phyloP scores from a whole-genome alignment of 2,888 invertebrate species.

The Terebella lapidaria region DNA sequence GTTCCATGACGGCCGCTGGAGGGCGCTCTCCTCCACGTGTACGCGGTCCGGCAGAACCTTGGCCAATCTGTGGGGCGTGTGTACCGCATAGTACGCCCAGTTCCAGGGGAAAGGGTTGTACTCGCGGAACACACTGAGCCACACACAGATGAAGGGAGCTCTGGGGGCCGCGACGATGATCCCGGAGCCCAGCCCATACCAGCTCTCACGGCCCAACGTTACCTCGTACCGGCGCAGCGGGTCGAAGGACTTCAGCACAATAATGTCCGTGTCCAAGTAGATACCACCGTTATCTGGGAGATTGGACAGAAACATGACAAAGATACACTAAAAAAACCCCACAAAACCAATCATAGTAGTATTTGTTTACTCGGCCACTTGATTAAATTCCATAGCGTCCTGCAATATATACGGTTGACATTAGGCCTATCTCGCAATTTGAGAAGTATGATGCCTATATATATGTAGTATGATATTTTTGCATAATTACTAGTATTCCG shows the following conservation, averaged over 20 bases:
- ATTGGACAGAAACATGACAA: not conserved
- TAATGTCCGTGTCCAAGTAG: constrained; percentile 23
- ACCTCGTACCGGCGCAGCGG: constrained; percentile 10
- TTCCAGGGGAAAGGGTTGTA: constrained; percentile 10
- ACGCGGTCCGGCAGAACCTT: constrained; percentile 11
- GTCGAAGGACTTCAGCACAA: constrained; percentile 20
- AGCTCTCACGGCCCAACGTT: constrained; percentile 18
- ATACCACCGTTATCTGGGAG: constrained; percentile 20
- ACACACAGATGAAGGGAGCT: constrained; percentile 17
- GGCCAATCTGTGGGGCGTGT: constrained; percentile 4
- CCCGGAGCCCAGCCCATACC: constrained; percentile 14
- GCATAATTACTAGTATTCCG: too few species aligned
- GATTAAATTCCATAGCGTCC: too few species aligned
- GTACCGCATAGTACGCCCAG: constrained; percentile 16
- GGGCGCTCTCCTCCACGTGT: constrained; percentile 17
- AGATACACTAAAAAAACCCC: too few species aligned
- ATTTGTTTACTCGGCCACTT: too few species aligned
- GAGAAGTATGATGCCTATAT: too few species aligned
- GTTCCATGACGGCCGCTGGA: constrained; percentile 15
- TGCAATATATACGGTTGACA: too few species aligned
- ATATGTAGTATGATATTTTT: too few species aligned
- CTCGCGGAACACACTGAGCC: constrained; percentile 13
- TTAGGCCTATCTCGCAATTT: too few species aligned
- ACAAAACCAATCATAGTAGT: too few species aligned
- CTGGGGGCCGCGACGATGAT: constrained; percentile 13